Percentiles rank a stretch among this genome's conserved stretches.
phyloP scores from a whole-genome alignment of 1,140 invertebrate genomes.

The Mycetomoellerius zeteki region DNA sequence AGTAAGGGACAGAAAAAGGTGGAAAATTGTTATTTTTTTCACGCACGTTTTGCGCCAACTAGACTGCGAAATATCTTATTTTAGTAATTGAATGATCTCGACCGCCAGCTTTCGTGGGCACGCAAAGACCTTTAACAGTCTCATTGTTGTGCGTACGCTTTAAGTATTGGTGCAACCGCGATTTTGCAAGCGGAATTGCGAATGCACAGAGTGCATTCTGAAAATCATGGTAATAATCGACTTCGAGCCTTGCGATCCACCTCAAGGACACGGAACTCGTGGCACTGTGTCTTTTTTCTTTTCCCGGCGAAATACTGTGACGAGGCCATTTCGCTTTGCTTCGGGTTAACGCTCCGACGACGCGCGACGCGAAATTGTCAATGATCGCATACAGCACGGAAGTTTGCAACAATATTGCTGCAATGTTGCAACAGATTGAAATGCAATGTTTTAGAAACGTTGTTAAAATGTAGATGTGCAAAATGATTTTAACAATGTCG shows the following conservation, averaged over 20 bases:
- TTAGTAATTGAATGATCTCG: constrained; percentile 3
- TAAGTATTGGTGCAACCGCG: constrained; percentile 76
- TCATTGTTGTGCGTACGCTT: constrained; percentile 53
- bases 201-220: constrained; percentile 77
- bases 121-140: constrained; percentile 24
- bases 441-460: no score
- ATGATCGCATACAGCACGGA: no score
- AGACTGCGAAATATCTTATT: background rate
- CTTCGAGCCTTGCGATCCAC: constrained; percentile 71
- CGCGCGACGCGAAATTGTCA: background rate
- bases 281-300: constrained; percentile 71
- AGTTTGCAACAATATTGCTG: no score
- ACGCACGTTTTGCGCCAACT: background rate
- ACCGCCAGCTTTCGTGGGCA: constrained; percentile 6
- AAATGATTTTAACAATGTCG: no score
- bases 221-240: constrained; percentile 82
- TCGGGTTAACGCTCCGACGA: constrained; percentile 48
- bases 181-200: constrained; percentile 82
- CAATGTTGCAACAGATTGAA: no score
- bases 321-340: constrained; percentile 67
- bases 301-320: constrained; percentile 77
- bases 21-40: background rate
- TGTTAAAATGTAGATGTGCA: no score
- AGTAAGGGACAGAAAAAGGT: background rate
- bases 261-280: constrained; percentile 80